Conservation (phyloP, 2,797 vertebrate species). For the Danio tinwini region DNA sequence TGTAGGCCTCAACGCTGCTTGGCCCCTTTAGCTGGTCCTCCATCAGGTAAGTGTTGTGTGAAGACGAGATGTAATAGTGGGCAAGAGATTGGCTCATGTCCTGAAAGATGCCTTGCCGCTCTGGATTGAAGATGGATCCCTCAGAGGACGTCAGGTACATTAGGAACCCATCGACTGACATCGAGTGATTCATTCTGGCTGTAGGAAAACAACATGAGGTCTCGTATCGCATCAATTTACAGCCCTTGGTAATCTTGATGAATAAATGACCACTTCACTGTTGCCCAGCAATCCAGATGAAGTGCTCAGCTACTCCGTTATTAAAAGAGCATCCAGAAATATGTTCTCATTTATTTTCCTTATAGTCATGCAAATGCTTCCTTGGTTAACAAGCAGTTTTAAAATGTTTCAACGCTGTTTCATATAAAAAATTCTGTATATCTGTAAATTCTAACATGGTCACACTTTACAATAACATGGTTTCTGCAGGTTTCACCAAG, state of each 20-base stretch:
- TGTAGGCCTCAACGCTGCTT: conserved; percentile 95
- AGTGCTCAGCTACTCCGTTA: background rate
- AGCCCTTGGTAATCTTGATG: background rate
- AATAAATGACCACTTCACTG: conserved; percentile 29
- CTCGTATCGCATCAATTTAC: conserved; percentile 22
- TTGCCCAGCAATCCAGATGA: background rate
- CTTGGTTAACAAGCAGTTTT: background rate
- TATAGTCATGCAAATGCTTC: background rate
- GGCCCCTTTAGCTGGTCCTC: conserved; percentile 94
- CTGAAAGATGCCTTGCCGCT: conserved; percentile 78
- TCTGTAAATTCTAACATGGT: too few species aligned
- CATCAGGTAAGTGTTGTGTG: conserved; percentile 97
- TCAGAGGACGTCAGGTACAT: conserved; percentile 90
- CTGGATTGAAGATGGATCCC: conserved; percentile 87
- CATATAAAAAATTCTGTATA: too few species aligned
- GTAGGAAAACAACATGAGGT: conserved; percentile 45
- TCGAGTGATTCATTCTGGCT: conserved; percentile 83
- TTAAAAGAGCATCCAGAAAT: conserved; percentile 3
- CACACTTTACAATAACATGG: too few species aligned
- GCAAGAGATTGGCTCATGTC: conserved; percentile 92
- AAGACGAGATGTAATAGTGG: conserved; percentile 97
- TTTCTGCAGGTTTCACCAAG: too few species aligned
- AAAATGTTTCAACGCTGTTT: background rate
- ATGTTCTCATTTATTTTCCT: background rate
- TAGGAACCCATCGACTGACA: conserved; percentile 93